These are phyloP conservation scores for Saturnia japonica DNA, from an alignment of 2,888 invertebrate species.

Conservation along the genomic window DNA sequence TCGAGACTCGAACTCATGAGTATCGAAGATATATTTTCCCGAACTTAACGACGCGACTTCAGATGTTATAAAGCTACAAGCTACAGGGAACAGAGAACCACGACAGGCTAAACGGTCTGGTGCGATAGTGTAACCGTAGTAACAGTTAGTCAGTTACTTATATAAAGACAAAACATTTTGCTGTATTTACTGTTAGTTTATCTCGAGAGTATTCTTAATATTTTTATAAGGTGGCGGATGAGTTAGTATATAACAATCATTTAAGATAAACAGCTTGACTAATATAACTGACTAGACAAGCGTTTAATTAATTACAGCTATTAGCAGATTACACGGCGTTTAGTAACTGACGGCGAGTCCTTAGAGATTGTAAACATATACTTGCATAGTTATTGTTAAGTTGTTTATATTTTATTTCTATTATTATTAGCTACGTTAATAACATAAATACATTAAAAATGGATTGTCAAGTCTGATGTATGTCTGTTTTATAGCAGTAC, in stretches of 20 bases:
- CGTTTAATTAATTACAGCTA: constrained; percentile 21
- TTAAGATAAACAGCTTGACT: constrained; percentile 9
- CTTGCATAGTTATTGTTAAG: constrained; percentile 33
- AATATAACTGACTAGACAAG: constrained; percentile 17
- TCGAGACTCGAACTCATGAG: too few species aligned
- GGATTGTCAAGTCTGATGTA: neutral
- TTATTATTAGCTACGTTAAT: neutral
- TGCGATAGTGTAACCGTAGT: too few species aligned
- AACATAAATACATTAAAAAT: neutral
- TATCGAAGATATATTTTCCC: too few species aligned
- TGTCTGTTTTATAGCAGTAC: too few species aligned
- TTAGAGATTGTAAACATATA: constrained; percentile 30
- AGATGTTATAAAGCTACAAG: too few species aligned
- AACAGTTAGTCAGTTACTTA: too few species aligned
- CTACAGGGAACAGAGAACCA: too few species aligned
- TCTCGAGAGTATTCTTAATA: neutral
- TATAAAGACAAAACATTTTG: too few species aligned
- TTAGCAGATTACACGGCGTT: constrained; percentile 12
- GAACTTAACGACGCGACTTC: too few species aligned
- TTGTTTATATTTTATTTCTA: constrained; percentile 39
- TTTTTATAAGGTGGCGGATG: neutral
- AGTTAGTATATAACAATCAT: neutral
- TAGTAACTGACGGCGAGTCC: neutral
- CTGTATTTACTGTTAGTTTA: neutral
- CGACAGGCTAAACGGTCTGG: too few species aligned